A percentile compares a stretch with the other conserved stretches of the same genome.
Evolutionary conservation across 1,140 invertebrate genomes (phyloP).

Genomic region (Varroa destructor): DNA sequence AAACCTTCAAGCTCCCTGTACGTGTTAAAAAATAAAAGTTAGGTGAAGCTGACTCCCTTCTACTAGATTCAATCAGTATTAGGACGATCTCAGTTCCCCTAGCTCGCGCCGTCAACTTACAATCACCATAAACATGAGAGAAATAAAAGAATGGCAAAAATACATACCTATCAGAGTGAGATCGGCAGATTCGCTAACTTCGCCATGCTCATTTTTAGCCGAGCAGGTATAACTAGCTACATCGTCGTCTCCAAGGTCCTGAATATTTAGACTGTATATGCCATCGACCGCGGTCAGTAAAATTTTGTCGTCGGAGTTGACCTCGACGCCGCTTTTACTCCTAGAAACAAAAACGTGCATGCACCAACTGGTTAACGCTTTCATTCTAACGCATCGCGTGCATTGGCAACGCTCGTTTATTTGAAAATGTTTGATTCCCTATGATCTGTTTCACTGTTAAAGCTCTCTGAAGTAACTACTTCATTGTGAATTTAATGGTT

Average conservation of each 20-base stretch:
- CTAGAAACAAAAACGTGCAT: slow-evolving; percentile 37
- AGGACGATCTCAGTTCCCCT: too few relatives aligned
- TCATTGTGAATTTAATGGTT: too few relatives aligned
- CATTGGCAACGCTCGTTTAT: too few relatives aligned
- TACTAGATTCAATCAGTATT: background rate
- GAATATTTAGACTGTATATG: slow-evolving; percentile 53
- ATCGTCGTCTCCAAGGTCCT: slow-evolving; percentile 55
- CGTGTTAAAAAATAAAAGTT: background rate
- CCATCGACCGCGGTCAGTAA: slow-evolving; percentile 51
- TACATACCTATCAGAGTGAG: slow-evolving; percentile 31
- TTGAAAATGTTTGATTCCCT: too few relatives aligned
- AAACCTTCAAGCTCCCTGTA: background rate
- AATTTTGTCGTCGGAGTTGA: slow-evolving; percentile 47
- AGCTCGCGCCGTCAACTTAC: too few relatives aligned
- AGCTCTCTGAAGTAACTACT: too few relatives aligned
- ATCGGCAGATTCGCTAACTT: slow-evolving; percentile 34
- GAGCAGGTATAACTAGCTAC: slow-evolving; percentile 55
- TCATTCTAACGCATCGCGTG: background rate
- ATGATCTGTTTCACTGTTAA: too few relatives aligned
- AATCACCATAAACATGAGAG: too few relatives aligned
- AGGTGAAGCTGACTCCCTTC: background rate
- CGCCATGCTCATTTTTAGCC: slow-evolving; percentile 44
- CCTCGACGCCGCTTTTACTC: slow-evolving; percentile 50
- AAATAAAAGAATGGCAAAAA: too few relatives aligned
- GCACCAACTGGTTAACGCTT: background rate